A percentile compares a stretch with the other conserved stretches of the same genome.
Evolutionary conservation across 2,888 invertebrate genomes (phyloP).

Genomic region (Dichetophora obliterata): DNA sequence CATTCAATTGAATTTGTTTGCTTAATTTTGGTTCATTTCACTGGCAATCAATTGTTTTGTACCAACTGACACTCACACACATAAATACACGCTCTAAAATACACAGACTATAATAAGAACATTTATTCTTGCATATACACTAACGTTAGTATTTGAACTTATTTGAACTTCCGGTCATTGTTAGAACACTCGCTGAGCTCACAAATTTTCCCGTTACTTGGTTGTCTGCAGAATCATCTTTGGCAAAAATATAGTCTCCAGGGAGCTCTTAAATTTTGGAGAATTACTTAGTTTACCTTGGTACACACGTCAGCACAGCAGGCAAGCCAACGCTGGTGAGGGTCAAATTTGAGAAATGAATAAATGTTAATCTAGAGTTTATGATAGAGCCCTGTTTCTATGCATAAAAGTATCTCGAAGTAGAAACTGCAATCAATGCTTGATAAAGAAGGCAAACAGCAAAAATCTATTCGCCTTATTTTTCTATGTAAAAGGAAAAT

Average conservation of each 20-base stretch:
- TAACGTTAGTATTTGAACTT: constrained; percentile 55
- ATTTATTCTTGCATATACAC: constrained; percentile 15
- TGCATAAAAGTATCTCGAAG: too few relatives aligned
- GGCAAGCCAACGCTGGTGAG: background rate
- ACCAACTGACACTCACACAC: constrained; percentile 28
- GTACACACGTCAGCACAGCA: background rate
- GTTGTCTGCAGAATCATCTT: constrained; percentile 11
- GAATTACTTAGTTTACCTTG: constrained; percentile 17
- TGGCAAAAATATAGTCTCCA: constrained; percentile 47
- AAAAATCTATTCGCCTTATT: too few relatives aligned
- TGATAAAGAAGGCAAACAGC: too few relatives aligned
- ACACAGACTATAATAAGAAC: background rate
- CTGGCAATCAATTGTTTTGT: constrained; percentile 44
- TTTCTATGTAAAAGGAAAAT: too few relatives aligned
- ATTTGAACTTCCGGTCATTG: constrained; percentile 61
- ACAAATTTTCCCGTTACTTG: constrained; percentile 29
- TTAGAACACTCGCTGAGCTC: constrained; percentile 21
- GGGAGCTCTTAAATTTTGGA: constrained; percentile 58
- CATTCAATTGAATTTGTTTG: constrained; percentile 64
- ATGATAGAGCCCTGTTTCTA: background rate
- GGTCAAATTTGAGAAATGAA: background rate
- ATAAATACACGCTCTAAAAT: background rate
- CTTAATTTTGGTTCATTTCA: constrained; percentile 63
- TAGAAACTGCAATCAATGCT: too few relatives aligned
- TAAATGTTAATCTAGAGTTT: background rate